Percentiles rank a stretch among this genome's conserved stretches.
These are phyloP conservation scores for Drosophila vallismaia DNA, from an alignment of 2,888 invertebrate genomes.

Conservation along the genomic window DNA sequence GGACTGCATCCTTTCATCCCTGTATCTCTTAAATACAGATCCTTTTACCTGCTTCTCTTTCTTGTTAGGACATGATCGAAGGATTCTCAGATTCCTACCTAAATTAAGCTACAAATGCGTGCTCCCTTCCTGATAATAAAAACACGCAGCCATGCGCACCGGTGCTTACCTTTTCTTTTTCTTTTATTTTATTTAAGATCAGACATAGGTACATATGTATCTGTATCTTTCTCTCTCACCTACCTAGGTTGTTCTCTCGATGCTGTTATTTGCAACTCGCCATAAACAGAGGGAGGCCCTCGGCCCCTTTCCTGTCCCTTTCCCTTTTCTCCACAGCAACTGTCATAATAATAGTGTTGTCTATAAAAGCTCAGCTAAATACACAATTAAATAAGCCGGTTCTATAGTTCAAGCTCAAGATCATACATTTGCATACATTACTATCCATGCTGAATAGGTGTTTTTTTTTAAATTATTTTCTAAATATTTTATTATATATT, in stretches of 20 bases:
- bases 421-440: background rate
- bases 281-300: slow-evolving; percentile 34
- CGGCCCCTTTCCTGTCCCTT: slow-evolving; percentile 15
- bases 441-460: background rate
- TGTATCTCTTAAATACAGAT: background rate
- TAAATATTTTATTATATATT: no score
- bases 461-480: no score
- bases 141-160: slow-evolving; percentile 28
- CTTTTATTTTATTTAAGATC: slow-evolving; percentile 20
- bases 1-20: slow-evolving; percentile 8
- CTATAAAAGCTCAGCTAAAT: background rate
- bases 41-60: slow-evolving; percentile 53
- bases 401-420: background rate
- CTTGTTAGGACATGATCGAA: slow-evolving; percentile 57
- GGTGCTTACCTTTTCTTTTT: slow-evolving; percentile 29
- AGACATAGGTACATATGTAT: background rate
- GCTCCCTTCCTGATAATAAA: slow-evolving; percentile 24
- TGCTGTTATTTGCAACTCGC: slow-evolving; percentile 52
- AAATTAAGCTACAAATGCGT: slow-evolving; percentile 45
- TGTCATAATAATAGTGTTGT: background rate
- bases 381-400: background rate
- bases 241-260: slow-evolving; percentile 21
- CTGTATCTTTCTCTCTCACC: slow-evolving; percentile 14
- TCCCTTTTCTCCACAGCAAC: slow-evolving; percentile 22
- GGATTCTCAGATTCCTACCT: slow-evolving; percentile 45